Base-by-base conservation (phyloP, 2,888 invertebrate genomes). In the Zootermopsis nevadensis region DNA sequence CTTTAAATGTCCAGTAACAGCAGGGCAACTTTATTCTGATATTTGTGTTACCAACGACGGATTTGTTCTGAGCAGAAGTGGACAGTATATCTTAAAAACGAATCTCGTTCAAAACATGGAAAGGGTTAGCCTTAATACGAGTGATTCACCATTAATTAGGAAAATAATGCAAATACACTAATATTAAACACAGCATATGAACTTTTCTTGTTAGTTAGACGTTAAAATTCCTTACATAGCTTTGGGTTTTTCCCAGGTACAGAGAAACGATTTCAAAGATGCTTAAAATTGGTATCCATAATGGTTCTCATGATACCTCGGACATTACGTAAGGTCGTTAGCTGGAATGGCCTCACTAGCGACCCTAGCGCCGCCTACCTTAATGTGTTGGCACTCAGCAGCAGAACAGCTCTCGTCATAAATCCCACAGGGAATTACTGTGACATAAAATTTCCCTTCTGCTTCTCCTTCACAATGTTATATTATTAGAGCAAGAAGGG, bases 351-450 rank as follows among this genome's bases (percentile, higher is more conserved):
- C 31, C 69, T 69, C 69, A 4, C 6, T n/a, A 60, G 60, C 24
- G 60, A 60, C 60, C 60, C 60, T 24, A 60, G 60, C 60, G 6
- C 60, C 27, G 60, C 48, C 48, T 12, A 19, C 69, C 69, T 33
- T 69, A 69, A 69, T 69, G 69, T 69, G 69, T 69, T 69, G 69
- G 69, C 69, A 33, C 69, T 69, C 69, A 33, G 33, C 69, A 69
- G 33, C 31, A 19, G 69, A 69, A 69, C 19, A 33, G 30, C 31
- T 19, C 31, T 33, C 69, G 33, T 69, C 69, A 69, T 69, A 69
- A 69, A 69, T 69, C 69, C 69, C 33, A 31, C 22, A 69, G 69
- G 33, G 67, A 27, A 67, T 33, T 33, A 69, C 69, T 69, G 33
- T 6, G 69, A 69, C 33, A 69, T 33, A 69, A 69, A 31, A 69